Base-by-base conservation (phyloP, 2,888 invertebrate genomes). In the Pteria penguin region DNA sequence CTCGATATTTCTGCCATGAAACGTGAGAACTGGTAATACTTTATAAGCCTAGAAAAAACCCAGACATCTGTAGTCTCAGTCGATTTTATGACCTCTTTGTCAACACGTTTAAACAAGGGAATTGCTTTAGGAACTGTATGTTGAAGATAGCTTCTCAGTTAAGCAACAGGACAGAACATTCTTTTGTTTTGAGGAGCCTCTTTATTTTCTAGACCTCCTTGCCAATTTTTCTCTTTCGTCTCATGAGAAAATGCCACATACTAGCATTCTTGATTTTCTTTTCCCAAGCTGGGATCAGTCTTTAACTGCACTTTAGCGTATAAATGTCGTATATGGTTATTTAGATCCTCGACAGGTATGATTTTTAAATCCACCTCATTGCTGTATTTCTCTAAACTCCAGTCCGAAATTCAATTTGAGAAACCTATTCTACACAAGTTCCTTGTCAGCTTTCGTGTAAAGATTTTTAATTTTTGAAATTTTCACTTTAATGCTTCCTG, bases 151-250 rank as follows among this genome's bases (percentile, higher is more conserved):
- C 32, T 32, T 61, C 27, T 65, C 1, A 75, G 61, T 11, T 70
- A 60, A 5, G 24, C 18, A n/a, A 76, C 68, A n/a, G 72, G 76
- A 45, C 76, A 76, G 22, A 67, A 62, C 67, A 76, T 71, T 1
- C 71, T 62, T 32, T 72, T 76, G 27, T 76, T 57, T 4, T 24
- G 32, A 3, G 66, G 76, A 24, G 36, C 67, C 26, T 72, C 68
- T 18, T 60, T 26, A 26, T 27, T 57, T n/a, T 73, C 45, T n/a
- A 73, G n/a, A 4, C 72, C 72, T 14, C 72, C 58, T 4, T 57
- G 58, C 27, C 66, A 36, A 33, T 57, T 72, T 58, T 72, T 57
- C 58, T 73, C 52, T 29, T 57, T 72, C 1, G 58, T 65, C 31
- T 72, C 45, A 26, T 63, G 55, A 18, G 63, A 63, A n/a, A 72